Percentiles rank a stretch among this genome's conserved stretches.
These are phyloP conservation scores for Drosophila willistoni DNA, from an alignment of 1,140 invertebrate species.

Conservation along the genomic window DNA sequence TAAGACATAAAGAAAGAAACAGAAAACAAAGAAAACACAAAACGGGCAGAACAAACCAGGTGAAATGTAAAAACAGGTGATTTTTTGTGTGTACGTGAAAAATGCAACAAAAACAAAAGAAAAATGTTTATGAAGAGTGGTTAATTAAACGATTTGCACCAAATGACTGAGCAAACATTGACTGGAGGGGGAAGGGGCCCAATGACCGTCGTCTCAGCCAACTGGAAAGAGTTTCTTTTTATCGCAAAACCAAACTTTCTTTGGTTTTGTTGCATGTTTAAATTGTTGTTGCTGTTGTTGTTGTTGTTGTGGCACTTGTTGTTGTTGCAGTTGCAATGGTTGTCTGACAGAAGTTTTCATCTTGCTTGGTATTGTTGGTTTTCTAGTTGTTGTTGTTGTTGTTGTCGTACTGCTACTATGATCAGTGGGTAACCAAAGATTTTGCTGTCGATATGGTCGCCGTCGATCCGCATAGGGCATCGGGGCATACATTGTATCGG, in stretches of 20 bases:
- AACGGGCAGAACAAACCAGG: slow-evolving; percentile 43
- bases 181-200: slow-evolving; percentile 10
- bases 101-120: slow-evolving; percentile 18
- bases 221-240: slow-evolving; percentile 82
- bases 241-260: slow-evolving; percentile 83
- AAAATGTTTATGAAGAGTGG: background rate
- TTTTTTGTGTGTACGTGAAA: slow-evolving; percentile 5
- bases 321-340: slow-evolving; percentile 41
- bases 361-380: slow-evolving; percentile 3
- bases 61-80: slow-evolving; percentile 33
- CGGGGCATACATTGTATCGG: slow-evolving; percentile 78
- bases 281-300: slow-evolving; percentile 39
- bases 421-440: slow-evolving; percentile 38
- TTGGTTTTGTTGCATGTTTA: slow-evolving; percentile 51
- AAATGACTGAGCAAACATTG: slow-evolving; percentile 64
- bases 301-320: slow-evolving; percentile 26
- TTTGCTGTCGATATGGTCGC: slow-evolving; percentile 60
- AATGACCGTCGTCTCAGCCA: slow-evolving; percentile 47
- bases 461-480: slow-evolving; percentile 68
- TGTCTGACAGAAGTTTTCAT: slow-evolving; percentile 29
- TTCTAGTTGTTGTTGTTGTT: slow-evolving; percentile 22
- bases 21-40: slow-evolving; percentile 24
- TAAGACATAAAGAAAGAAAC: slow-evolving; percentile 6
- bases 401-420: slow-evolving; percentile 46
- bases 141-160: slow-evolving; percentile 36